Evolutionary conservation across 2,888 invertebrate genomes (phyloP), one percentile per base, ranked within the genome.

Genomic region (Rhorus exstirpatorius): DNA sequence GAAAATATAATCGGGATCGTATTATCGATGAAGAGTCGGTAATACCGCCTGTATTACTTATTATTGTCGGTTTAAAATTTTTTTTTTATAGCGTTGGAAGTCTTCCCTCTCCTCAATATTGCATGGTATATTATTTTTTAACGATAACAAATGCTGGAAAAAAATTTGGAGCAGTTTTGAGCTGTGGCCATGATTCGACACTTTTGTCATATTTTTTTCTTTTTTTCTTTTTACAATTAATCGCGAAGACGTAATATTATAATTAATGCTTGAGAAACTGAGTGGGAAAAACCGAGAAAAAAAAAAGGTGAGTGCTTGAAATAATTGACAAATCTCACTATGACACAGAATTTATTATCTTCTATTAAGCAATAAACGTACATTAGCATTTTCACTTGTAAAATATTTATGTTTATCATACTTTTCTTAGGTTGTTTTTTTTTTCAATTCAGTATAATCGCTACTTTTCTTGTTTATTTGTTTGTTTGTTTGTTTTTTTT

Each of bases 321-420:
- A 58, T 63, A 51, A 72, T 79, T 60, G 0, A 51, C 8, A 17
- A 44, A 17, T 53, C 46, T 81, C 53, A 83, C 84, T 90, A 90
- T 91, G 89, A 92, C 91, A 92, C 90, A 91, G 86, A 91, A 88
- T 91, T 90, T 90, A 90, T 91, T 92, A 88, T 89, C 90, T 85
- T 88, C 89, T 90, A 88, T 88, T 17, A 92, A 92, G 91, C 90
- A 89, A 87, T 88, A 89, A 90, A 90, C 88, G 87, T 91, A 90
- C 90, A 92, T 86, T 86, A 90, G 89, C 88, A 88, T 88, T 89
- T 90, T 91, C 89, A 89, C 89, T 91, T 91, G 91, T 88, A 92
- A 92, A 92, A 92, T 92, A 91, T 91, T 88, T 89, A 88, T 90
- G 88, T 86, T 75, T 85, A 85, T 84, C 86, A 65, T 86, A 87